Evolutionary conservation across 53 echinoderm and acorn worm genomes (phyloP), one percentile per base, ranked within the genome.

Genomic region (Antedon mediterranea): DNA sequence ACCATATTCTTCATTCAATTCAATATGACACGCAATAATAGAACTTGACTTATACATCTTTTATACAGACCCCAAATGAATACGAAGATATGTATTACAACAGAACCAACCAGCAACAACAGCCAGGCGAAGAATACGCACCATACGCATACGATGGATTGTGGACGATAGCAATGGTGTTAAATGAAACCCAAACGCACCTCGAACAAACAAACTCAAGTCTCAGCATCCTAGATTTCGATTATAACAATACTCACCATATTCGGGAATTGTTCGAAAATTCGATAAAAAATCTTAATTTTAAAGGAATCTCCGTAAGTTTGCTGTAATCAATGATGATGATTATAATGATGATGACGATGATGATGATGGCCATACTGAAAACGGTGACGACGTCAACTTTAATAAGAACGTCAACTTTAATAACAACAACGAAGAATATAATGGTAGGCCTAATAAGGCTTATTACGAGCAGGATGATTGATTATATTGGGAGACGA

Each of bases 141-240:
- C 83, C 87, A 26, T 87, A 79, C 44, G 87, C 57, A 0, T 87
- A 87, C 44, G 87, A 87, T 32, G 80, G 81, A 15, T 31, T 87
- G 8, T 87, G 87, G 87, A 83, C 87, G 31, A 79, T 87, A 76
- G 83, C 87, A 0, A 57, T 87, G 26, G 80, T 81, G 34, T 32
- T 87, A 14, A 83, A 87, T 43, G 3, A 31, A 29, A 43, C 80
- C 0, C 43, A 72, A 3, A 3, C 43, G 33, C 31, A 76, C 15
- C 34, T 83, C 0, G 34, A 79, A 7, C 30, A 34, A 7, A 33
- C 76, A 20, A 79, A 80, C 71, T 80, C 87, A 0, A 44, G 32
- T 3, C 13, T 77, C 3, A 34, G 30, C 15, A 79, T 87, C n/a
- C 43, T 71, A 4, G 83, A 87, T 31, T 87, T 87, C 76, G 83